phyloP scores from a whole-genome alignment of 2,113 vertebrate species.

The Donacobius atricapilla region DNA sequence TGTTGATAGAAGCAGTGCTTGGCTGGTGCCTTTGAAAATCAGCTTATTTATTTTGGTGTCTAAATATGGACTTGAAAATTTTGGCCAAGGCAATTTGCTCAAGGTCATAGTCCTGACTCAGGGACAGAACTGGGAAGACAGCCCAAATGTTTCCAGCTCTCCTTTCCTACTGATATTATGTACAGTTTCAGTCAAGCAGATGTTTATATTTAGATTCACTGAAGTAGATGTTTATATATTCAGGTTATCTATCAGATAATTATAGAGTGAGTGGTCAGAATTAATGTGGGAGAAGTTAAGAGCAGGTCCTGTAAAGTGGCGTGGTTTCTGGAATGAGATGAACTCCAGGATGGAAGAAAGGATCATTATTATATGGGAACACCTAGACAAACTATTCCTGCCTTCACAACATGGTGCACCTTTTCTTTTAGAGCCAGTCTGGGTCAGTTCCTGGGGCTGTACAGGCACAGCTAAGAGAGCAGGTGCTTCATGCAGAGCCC shows the following conservation, averaged over 20 bases:
- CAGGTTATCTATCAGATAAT: neutral
- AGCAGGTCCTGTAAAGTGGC: neutral
- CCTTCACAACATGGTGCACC: neutral
- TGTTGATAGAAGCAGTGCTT: neutral
- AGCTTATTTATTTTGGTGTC: neutral
- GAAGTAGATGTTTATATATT: neutral
- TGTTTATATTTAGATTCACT: neutral
- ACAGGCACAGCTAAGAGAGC: neutral
- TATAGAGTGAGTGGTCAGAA: neutral
- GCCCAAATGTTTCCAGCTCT: neutral
- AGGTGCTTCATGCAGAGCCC: neutral
- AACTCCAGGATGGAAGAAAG: neutral
- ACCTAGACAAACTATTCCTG: neutral
- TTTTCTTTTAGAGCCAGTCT: neutral
- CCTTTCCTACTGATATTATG: neutral
- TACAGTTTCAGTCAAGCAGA: neutral
- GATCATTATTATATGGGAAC: neutral
- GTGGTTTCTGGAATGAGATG: neutral
- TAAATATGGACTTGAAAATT: neutral
- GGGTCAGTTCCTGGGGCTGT: neutral
- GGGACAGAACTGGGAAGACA: neutral
- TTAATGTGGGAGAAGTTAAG: neutral
- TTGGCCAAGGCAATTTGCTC: neutral
- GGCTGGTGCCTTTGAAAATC: neutral
- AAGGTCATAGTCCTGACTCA: neutral